These are phyloP conservation scores for Hydroisotoma schaefferi DNA, from an alignment of 2,888 invertebrate species.

Conservation along the genomic window DNA sequence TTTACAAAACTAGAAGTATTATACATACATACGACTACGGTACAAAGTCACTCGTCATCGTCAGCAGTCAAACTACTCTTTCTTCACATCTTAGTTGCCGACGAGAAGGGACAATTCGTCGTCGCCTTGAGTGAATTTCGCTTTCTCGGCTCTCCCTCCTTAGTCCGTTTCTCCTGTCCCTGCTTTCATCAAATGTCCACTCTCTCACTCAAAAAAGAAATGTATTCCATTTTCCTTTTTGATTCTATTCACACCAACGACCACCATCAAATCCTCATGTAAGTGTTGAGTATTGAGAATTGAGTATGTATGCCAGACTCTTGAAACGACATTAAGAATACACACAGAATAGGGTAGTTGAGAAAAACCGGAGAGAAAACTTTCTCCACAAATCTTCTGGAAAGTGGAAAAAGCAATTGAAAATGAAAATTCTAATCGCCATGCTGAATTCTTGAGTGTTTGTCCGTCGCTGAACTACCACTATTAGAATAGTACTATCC, in stretches of 20 bases:
- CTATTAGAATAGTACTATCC: no score
- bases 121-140: slow-evolving; percentile 1
- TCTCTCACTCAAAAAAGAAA: slow-evolving; percentile 12
- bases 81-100: slow-evolving; percentile 1
- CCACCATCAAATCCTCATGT: neutral
- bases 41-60: slow-evolving; percentile 3
- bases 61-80: slow-evolving; percentile 4
- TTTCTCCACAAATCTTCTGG: neutral
- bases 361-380: slow-evolving; percentile 16
- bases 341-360: slow-evolving; percentile 26
- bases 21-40: no score
- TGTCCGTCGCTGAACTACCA: no score
- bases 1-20: no score
- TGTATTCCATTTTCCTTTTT: slow-evolving; percentile 12
- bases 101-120: neutral
- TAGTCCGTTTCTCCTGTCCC: no score
- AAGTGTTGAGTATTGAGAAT: no score
- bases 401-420: no score
- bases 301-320: neutral
- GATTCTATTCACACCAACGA: neutral
- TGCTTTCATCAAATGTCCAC: slow-evolving; percentile 11
- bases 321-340: slow-evolving; percentile 13
- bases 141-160: slow-evolving; percentile 9
- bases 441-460: no score
- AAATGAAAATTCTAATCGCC: no score